A percentile compares a stretch with the other conserved stretches of the same genome.
Evolutionary conservation across 1,140 invertebrate species (phyloP).

Genomic region (Euura lappo): DNA sequence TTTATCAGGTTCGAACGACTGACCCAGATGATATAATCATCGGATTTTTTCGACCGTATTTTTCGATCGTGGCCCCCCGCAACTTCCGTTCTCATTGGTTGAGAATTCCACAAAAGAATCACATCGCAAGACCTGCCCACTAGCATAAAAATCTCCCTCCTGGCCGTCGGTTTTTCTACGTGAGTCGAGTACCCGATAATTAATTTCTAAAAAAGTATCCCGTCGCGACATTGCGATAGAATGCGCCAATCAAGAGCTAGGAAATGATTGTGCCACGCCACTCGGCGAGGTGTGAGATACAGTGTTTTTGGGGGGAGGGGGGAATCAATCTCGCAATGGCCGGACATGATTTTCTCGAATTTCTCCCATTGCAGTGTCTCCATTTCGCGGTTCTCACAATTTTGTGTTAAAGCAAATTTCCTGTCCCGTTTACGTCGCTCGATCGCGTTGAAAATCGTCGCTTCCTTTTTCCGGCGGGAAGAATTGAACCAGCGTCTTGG

Average conservation of each 20-base stretch:
- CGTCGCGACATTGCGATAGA: neutral
- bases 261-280: slow-evolving; percentile 1
- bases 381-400: slow-evolving; percentile 18
- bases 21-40: no score
- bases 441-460: slow-evolving; percentile 43
- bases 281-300: no score
- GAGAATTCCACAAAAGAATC: neutral
- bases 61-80: neutral
- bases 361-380: slow-evolving; percentile 1
- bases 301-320: no score
- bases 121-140: neutral
- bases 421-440: slow-evolving; percentile 31
- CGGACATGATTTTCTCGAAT: slow-evolving; percentile 35
- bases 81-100: neutral
- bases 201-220: neutral
- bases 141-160: neutral
- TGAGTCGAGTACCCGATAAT: neutral
- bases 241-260: slow-evolving; percentile 7
- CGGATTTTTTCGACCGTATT: neutral
- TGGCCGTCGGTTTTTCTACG: neutral
- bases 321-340: slow-evolving; percentile 31
- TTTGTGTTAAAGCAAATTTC: slow-evolving; percentile 51
- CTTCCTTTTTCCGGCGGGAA: slow-evolving; percentile 44
- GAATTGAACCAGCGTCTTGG: neutral
- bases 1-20: no score